These are phyloP conservation scores for Podilymbus podiceps DNA, from an alignment of 2,113 vertebrate species.

Conservation along the genomic window DNA sequence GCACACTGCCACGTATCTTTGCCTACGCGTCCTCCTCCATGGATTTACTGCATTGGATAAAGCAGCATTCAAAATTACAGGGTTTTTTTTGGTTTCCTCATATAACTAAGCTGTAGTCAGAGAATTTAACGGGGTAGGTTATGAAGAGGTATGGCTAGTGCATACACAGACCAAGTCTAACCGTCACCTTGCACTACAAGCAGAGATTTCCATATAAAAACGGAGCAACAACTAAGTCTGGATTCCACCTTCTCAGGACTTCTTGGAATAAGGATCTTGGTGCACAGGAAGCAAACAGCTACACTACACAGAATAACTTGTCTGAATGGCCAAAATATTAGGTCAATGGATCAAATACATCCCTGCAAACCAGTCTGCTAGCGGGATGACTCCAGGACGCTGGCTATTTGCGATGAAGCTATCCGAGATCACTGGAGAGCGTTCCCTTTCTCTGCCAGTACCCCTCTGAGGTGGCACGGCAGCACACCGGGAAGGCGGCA, in stretches of 20 bases:
- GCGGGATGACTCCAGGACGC: neutral
- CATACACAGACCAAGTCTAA: neutral
- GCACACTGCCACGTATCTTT: neutral
- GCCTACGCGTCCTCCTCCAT: neutral
- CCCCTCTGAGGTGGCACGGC: accelerated
- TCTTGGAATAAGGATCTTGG: neutral
- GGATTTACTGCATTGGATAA: neutral
- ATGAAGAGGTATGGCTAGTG: neutral
- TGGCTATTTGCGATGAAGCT: neutral
- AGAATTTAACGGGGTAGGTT: neutral
- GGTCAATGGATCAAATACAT: neutral
- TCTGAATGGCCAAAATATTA: neutral
- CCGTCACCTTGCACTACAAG: neutral
- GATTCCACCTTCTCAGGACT: neutral
- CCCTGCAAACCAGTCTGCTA: neutral
- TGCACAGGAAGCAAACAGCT: neutral
- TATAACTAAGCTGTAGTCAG: neutral
- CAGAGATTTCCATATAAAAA: neutral
- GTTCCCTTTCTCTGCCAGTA: neutral
- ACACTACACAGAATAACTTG: neutral
- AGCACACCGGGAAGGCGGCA: accelerated
- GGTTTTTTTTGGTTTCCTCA: neutral
- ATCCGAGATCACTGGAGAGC: neutral
- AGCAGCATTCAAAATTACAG: accelerated
- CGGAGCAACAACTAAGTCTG: neutral